phyloP scores from a whole-genome alignment of 2,113 vertebrate species.

The Nothoprocta pentlandii region DNA sequence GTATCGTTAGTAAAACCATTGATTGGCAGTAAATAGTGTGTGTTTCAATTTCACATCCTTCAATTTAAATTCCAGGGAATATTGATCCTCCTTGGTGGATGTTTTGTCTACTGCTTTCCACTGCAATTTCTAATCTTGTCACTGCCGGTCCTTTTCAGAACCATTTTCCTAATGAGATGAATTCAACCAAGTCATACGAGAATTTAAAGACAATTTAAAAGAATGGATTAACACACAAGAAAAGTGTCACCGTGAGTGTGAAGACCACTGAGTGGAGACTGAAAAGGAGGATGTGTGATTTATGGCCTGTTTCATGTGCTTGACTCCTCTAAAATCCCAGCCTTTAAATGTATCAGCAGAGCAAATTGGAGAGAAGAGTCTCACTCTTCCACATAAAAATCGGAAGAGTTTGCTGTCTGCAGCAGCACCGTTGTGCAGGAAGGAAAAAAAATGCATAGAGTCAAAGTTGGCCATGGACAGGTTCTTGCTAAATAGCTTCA shows the following conservation, averaged over 20 bases:
- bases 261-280: neutral
- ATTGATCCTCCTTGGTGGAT: neutral
- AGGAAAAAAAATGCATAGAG: neutral
- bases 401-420: neutral
- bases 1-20: neutral
- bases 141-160: neutral
- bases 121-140: neutral
- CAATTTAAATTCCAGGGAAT: neutral
- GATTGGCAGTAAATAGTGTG: neutral
- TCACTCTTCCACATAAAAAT: neutral
- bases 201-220: neutral
- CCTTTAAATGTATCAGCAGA: neutral
- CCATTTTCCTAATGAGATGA: neutral
- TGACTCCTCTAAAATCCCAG: neutral
- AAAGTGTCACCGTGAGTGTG: neutral
- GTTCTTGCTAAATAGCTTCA: neutral
- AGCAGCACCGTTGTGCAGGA: fast-evolving
- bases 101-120: neutral
- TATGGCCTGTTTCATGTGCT: neutral
- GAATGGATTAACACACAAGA: neutral
- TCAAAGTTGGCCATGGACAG: neutral
- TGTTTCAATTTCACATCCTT: neutral
- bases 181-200: neutral
- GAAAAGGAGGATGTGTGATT: neutral
- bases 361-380: neutral